Percentiles rank a stretch among this genome's conserved stretches.
Evolutionary conservation across 2,113 vertebrate species (phyloP).

Genomic region (Osmerus mordax): DNA sequence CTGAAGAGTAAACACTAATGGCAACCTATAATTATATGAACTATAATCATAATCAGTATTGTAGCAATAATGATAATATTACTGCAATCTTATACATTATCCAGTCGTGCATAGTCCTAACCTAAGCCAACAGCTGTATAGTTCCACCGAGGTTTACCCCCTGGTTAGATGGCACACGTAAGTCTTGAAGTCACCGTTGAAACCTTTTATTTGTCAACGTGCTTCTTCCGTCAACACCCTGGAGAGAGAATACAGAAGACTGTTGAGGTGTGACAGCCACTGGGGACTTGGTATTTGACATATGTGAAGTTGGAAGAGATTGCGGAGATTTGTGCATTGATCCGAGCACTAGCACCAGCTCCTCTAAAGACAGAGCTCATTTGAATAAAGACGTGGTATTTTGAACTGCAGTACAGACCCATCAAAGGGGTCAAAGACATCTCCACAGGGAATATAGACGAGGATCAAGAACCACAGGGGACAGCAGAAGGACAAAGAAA

Average conservation of each 20-base stretch:
- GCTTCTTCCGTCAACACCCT: not conserved
- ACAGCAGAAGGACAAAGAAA: conserved; percentile 27
- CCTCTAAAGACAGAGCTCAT: conserved; percentile 44
- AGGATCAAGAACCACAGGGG: conserved; percentile 42
- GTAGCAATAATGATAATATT: not conserved
- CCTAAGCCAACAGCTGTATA: too few relatives aligned
- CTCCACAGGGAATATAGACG: conserved; percentile 34
- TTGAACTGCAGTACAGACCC: conserved; percentile 38
- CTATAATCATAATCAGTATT: not conserved
- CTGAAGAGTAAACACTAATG: not conserved
- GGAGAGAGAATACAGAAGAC: not conserved
- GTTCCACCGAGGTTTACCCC: not conserved
- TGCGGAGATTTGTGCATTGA: conserved; percentile 63
- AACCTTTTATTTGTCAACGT: not conserved
- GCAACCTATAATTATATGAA: not conserved
- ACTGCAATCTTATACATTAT: not conserved
- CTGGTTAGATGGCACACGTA: not conserved
- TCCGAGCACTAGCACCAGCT: conserved; percentile 36
- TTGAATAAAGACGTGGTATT: conserved; percentile 59
- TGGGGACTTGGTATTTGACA: conserved; percentile 47
- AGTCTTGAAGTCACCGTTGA: not conserved
- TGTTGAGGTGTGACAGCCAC: conserved; percentile 39
- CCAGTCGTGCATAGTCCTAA: not conserved
- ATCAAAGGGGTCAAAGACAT: conserved; percentile 53
- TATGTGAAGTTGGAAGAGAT: conserved; percentile 48